Conservation (phyloP, 1,140 invertebrate genomes). For the Neoseiulus cucumeris region DNA sequence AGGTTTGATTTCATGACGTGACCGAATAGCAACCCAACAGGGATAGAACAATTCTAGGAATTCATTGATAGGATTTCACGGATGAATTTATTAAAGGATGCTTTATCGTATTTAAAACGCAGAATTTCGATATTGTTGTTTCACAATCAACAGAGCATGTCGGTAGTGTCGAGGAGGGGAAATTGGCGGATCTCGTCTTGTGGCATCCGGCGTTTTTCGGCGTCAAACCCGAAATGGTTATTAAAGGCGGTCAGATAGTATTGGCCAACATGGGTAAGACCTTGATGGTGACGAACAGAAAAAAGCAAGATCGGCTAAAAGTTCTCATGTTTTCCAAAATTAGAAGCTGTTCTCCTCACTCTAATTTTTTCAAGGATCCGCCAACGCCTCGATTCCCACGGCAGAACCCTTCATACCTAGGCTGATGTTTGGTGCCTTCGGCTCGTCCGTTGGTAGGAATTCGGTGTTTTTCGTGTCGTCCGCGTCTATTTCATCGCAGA, state of each 20-base stretch:
- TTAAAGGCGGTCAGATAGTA: conserved; percentile 30
- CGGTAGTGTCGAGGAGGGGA: conserved; percentile 20
- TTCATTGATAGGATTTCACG: neutral
- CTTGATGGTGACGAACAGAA: neutral
- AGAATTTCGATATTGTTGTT: neutral
- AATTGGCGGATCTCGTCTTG: conserved; percentile 28
- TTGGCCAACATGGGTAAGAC: conserved; percentile 27
- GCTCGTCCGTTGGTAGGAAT: conserved; percentile 23
- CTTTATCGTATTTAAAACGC: neutral
- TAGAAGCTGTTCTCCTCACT: too few relatives aligned
- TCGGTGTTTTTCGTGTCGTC: conserved; percentile 28
- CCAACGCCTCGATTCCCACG: conserved; percentile 27
- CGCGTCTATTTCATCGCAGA: conserved; percentile 17
- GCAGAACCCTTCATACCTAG: conserved; percentile 26
- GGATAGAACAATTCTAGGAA: too few relatives aligned
- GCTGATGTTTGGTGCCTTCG: conserved; percentile 28
- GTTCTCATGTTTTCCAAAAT: neutral
- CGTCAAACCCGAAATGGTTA: conserved; percentile 27
- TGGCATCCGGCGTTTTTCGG: conserved; percentile 30
- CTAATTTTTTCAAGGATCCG: conserved; percentile 22
- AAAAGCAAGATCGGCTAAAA: neutral
- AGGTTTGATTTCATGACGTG: too few relatives aligned
- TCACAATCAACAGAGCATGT: neutral
- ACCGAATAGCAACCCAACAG: too few relatives aligned
- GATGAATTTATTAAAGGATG: too few relatives aligned